phyloP scores from a whole-genome alignment of 2,113 vertebrate species.

The Felis chaus region DNA sequence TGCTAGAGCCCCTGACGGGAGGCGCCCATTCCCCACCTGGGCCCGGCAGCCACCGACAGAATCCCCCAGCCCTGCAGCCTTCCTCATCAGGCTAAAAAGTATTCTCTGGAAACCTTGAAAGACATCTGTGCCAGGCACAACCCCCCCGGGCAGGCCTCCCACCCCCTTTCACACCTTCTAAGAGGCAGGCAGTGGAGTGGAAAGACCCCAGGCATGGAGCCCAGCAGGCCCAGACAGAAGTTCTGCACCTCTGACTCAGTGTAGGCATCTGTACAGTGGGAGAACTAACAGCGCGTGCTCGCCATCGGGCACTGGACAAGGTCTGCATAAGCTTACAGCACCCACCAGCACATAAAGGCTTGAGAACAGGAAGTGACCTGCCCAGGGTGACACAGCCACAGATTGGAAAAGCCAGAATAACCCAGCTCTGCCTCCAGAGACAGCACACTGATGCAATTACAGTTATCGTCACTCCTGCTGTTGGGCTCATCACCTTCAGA shows the following conservation, averaged over 20 bases:
- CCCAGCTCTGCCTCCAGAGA: background rate
- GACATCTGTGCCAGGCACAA: background rate
- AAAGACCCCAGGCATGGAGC: background rate
- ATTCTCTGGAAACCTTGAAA: background rate
- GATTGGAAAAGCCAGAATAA: background rate
- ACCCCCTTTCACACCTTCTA: background rate
- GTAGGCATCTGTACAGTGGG: background rate
- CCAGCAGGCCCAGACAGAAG: background rate
- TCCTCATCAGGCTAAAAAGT: background rate
- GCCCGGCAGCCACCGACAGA: rapidly evolving
- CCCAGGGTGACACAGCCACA: background rate
- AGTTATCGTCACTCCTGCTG: background rate
- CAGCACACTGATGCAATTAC: rapidly evolving
- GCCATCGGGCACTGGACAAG: rapidly evolving
- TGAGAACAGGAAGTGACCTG: background rate
- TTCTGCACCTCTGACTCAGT: background rate
- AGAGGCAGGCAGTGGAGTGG: background rate
- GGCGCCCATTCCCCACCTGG: background rate
- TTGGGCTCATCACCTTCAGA: too few species aligned
- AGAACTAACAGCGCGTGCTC: background rate
- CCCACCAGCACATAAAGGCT: background rate
- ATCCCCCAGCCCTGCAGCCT: background rate
- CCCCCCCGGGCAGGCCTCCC: too few species aligned
- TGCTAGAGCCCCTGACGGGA: background rate
- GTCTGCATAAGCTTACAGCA: rapidly evolving